phyloP scores from a whole-genome alignment of 2,113 vertebrate species.

The Cervus canadensis region DNA sequence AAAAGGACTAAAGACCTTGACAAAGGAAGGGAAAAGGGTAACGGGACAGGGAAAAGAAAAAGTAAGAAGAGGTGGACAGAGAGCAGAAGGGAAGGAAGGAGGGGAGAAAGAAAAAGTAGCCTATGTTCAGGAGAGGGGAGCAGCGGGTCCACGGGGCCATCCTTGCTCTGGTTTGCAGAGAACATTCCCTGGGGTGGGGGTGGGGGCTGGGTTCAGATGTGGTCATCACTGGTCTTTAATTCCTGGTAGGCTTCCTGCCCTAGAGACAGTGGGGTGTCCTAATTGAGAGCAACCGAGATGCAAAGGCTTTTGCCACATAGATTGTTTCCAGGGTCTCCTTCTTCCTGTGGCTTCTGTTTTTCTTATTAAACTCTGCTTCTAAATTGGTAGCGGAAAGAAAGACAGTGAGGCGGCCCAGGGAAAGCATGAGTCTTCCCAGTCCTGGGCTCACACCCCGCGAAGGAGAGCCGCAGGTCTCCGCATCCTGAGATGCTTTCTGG shows the following conservation, averaged over 20 bases:
- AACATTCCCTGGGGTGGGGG: background rate
- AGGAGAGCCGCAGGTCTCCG: slow-evolving; percentile 33
- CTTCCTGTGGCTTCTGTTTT: background rate
- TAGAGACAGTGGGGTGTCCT: background rate
- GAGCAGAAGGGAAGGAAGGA: background rate
- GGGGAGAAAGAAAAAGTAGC: background rate
- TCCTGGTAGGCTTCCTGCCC: background rate
- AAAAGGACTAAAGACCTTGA: background rate
- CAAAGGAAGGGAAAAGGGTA: background rate
- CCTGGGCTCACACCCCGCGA: rapidly evolving
- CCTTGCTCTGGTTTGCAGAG: background rate
- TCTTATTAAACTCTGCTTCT: background rate
- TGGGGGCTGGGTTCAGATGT: background rate
- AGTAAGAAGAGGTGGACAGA: too few species aligned
- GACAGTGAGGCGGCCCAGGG: background rate
- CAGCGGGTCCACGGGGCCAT: rapidly evolving
- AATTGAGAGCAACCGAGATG: background rate
- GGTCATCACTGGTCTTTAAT: background rate
- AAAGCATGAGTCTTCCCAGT: background rate
- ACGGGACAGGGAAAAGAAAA: background rate
- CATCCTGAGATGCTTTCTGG: slow-evolving; percentile 41
- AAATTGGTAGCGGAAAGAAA: background rate
- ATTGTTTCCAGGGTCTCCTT: background rate
- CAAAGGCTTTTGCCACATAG: background rate
- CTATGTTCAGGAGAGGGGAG: background rate